Conservation (phyloP, 2,888 invertebrate genomes). For the Mylabris sibirica region DNA sequence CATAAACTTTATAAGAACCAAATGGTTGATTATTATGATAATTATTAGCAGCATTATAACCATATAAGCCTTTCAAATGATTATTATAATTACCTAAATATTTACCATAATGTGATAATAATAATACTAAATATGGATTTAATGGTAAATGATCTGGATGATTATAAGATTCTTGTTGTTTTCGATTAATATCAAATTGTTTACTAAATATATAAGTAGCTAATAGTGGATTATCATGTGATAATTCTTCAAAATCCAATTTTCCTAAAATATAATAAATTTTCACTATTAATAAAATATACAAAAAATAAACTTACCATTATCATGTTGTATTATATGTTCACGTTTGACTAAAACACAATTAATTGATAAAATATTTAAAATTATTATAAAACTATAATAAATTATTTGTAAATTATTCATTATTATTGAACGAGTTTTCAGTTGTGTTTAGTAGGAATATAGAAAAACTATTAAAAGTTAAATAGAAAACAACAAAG, state of each 20-base stretch:
- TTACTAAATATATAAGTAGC: conserved; percentile 52
- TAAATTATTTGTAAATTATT: background rate
- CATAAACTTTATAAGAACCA: conserved; percentile 67
- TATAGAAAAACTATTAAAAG: background rate
- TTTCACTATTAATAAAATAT: background rate
- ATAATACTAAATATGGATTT: conserved; percentile 68
- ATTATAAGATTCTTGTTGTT: conserved; percentile 58
- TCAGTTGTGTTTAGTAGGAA: background rate
- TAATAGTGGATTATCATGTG: conserved; percentile 49
- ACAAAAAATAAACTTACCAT: background rate
- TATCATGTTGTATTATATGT: background rate
- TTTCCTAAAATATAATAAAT: background rate
- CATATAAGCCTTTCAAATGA: conserved; percentile 65
- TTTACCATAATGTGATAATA: conserved; percentile 71
- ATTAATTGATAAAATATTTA: background rate
- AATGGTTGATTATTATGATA: conserved; percentile 73
- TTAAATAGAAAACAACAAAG: background rate
- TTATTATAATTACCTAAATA: conserved; percentile 61
- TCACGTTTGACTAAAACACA: background rate
- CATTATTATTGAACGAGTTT: background rate
- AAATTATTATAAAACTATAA: background rate
- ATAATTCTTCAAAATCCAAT: background rate
- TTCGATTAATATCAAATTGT: conserved; percentile 46
- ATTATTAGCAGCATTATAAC: conserved; percentile 70
- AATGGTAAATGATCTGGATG: conserved; percentile 66